Evolutionary conservation across 2,113 vertebrate species (phyloP).

Genomic region (Otolemur garnettii): DNA sequence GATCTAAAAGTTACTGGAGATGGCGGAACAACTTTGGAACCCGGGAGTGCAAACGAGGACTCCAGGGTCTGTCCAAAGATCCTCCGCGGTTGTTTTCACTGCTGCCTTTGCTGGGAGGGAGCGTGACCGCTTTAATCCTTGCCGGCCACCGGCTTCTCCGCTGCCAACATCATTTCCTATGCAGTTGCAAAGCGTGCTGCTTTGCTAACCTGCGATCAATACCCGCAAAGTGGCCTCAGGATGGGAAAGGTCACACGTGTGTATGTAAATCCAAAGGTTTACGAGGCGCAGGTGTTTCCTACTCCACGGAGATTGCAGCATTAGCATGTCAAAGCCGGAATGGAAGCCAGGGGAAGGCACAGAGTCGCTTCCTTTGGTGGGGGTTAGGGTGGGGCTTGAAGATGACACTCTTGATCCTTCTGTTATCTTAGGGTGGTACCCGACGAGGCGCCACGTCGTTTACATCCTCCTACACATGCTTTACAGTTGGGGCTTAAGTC

Average conservation of each 20-base stretch:
- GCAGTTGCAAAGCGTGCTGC: constrained; percentile 46
- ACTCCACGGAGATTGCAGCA: neutral
- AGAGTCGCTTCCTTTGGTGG: neutral
- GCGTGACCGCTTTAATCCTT: neutral
- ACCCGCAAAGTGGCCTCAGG: constrained; percentile 10
- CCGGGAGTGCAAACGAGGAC: constrained; percentile 70
- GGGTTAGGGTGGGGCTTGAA: neutral
- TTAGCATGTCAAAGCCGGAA: constrained; percentile 72
- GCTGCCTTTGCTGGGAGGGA: neutral
- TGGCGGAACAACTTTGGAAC: constrained; percentile 43
- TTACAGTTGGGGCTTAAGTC: neutral
- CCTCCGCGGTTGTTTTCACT: neutral
- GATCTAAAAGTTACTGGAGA: constrained; percentile 48
- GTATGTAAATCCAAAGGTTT: constrained; percentile 50
- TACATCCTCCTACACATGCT: neutral
- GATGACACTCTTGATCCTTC: neutral
- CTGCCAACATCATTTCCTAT: neutral
- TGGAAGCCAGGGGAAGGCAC: neutral
- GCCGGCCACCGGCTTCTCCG: neutral
- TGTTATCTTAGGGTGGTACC: neutral
- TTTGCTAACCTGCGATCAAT: constrained; percentile 58
- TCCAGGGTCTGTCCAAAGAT: constrained; percentile 47
- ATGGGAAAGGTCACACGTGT: constrained; percentile 55
- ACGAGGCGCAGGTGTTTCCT: constrained; percentile 63
- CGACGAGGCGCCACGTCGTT: neutral